A percentile compares a stretch with the other conserved stretches of the same genome.
Conservation (phyloP, 1,140 invertebrate species). For the Lerema accius region DNA sequence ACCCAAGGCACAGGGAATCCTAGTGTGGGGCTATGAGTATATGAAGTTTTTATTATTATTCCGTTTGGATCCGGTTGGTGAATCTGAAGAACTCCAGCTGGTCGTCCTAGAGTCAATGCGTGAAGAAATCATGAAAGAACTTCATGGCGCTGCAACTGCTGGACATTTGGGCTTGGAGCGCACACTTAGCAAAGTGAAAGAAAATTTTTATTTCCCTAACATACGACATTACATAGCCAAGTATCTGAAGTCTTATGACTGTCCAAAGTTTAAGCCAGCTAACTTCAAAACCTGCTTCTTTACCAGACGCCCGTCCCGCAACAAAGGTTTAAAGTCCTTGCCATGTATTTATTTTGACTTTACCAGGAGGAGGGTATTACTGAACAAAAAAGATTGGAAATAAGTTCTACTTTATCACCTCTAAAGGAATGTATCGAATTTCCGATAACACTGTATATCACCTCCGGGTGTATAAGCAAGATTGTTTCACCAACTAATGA, state of each 20-base stretch:
- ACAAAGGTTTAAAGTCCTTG: slow-evolving; percentile 40
- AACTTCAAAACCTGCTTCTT: slow-evolving; percentile 10
- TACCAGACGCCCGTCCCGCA: not conserved
- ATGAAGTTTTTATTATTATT: too few relatives aligned
- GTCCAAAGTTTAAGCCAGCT: not conserved
- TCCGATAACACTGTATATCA: too few relatives aligned
- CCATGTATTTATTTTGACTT: slow-evolving; percentile 49
- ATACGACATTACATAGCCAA: slow-evolving; percentile 3
- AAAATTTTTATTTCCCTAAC: slow-evolving; percentile 1
- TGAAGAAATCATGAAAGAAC: slow-evolving; percentile 6
- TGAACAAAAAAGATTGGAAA: too few relatives aligned
- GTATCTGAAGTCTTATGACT: not conserved
- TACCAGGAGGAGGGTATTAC: slow-evolving; percentile 34
- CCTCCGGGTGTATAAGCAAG: too few relatives aligned
- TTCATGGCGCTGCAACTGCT: not conserved
- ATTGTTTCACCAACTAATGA: too few relatives aligned
- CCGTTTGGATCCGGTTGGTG: slow-evolving; percentile 6
- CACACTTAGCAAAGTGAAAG: slow-evolving; percentile 1
- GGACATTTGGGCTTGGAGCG: slow-evolving; percentile 7
- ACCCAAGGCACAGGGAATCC: too few relatives aligned
- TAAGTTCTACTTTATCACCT: too few relatives aligned
- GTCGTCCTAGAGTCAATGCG: slow-evolving; percentile 11
- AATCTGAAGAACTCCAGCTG: slow-evolving; percentile 15
- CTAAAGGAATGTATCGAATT: too few relatives aligned
- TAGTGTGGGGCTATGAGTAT: too few relatives aligned